Conservation (phyloP, 2,113 vertebrate genomes). For the Blennius ocellaris region DNA sequence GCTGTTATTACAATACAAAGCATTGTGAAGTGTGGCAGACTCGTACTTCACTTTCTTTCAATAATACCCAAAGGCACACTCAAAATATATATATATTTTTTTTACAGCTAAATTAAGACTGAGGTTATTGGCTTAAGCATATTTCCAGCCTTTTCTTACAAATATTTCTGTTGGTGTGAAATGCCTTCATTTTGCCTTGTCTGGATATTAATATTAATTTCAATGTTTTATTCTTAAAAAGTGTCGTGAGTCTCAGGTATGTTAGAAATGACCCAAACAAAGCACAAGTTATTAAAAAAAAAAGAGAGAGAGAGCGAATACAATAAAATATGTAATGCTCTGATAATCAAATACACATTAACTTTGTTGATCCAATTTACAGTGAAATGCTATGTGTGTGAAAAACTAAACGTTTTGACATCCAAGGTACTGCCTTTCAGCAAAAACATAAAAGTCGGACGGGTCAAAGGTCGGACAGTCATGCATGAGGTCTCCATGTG, state of each 20-base stretch:
- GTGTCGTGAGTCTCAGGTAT: too few relatives aligned
- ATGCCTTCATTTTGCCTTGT: too few relatives aligned
- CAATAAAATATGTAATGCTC: too few relatives aligned
- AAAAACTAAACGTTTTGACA: not conserved
- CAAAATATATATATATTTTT: not conserved
- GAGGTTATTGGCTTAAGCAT: not conserved
- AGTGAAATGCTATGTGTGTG: not conserved
- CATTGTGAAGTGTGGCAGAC: conserved; percentile 21
- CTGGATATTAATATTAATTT: too few relatives aligned
- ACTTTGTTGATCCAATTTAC: not conserved
- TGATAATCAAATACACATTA: too few relatives aligned
- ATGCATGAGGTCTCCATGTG: conserved; percentile 65
- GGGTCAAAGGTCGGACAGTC: conserved; percentile 56
- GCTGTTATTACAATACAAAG: conserved; percentile 49
- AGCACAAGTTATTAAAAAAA: too few relatives aligned
- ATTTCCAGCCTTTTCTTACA: too few relatives aligned
- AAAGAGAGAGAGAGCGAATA: too few relatives aligned
- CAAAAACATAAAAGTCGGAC: conserved; percentile 39
- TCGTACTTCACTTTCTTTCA: not conserved
- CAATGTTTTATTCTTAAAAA: too few relatives aligned
- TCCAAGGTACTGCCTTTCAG: not conserved
- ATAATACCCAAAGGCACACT: not conserved
- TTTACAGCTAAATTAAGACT: not conserved
- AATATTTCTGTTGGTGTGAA: too few relatives aligned
- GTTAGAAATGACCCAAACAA: too few relatives aligned